phyloP scores from a whole-genome alignment of 2,113 vertebrate species.

The Struthidea cinerea region DNA sequence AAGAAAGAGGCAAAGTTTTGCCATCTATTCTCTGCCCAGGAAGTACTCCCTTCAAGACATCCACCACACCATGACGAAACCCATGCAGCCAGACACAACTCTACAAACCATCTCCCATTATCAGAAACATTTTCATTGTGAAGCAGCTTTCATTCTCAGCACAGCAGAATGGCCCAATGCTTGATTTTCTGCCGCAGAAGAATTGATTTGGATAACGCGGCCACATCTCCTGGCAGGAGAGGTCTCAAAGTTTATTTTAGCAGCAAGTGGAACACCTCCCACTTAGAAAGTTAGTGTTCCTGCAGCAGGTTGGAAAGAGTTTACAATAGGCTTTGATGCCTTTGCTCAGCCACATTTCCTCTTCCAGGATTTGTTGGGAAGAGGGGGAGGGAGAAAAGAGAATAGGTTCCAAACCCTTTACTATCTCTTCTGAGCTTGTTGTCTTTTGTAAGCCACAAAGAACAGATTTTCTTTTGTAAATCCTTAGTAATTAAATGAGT shows the following conservation, averaged over 20 bases:
- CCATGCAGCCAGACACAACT: neutral
- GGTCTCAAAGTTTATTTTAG: conserved; percentile 40
- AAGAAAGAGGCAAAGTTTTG: neutral
- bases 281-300: conserved; percentile 49
- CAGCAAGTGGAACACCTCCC: conserved; percentile 45
- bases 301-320: conserved; percentile 44
- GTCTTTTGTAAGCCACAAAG: conserved; percentile 82
- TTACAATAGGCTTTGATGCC: conserved; percentile 74
- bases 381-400: conserved; percentile 47
- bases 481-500: conserved; percentile 83
- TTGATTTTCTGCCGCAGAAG: neutral
- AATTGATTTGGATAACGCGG: neutral
- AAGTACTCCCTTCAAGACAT: neutral
- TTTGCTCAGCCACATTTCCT: conserved; percentile 77
- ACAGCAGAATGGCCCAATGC: neutral
- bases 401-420: conserved; percentile 54
- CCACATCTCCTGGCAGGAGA: neutral
- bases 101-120: neutral
- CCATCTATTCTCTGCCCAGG: neutral
- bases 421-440: conserved; percentile 79
- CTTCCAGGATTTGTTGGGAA: conserved; percentile 70
- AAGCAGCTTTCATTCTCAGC: neutral
- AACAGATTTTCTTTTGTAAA: conserved; percentile 81
- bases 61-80: neutral
- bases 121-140: neutral